These are phyloP conservation scores for Drosophila kurseongensis DNA, from an alignment of 1,140 invertebrate genomes.

Conservation along the genomic window DNA sequence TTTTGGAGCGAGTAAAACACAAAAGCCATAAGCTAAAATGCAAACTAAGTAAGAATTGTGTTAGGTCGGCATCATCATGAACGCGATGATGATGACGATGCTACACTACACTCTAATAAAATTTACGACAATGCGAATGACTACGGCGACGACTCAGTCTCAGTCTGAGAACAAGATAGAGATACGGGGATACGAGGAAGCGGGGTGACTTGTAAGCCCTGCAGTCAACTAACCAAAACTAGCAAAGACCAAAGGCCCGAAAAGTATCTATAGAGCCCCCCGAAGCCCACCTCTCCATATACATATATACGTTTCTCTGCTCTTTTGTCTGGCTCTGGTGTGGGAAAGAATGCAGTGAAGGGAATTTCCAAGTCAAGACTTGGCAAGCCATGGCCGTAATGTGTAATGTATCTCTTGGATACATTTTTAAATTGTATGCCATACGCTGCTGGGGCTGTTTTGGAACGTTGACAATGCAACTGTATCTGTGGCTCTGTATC, in stretches of 20 bases:
- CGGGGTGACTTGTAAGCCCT: conserved; percentile 47
- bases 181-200: not conserved
- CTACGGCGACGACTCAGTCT: conserved; percentile 55
- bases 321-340: conserved; percentile 57
- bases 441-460: conserved; percentile 59
- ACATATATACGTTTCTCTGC: conserved; percentile 15
- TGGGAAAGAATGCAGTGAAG: conserved; percentile 81
- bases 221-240: conserved; percentile 60
- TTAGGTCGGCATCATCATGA: conserved; percentile 51
- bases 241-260: conserved; percentile 58
- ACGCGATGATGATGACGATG: conserved; percentile 40
- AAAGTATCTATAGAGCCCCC: conserved; percentile 55
- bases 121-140: conserved; percentile 79
- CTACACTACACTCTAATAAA: conserved; percentile 73
- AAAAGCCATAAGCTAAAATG: conserved; percentile 66
- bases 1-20: conserved; percentile 37
- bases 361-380: conserved; percentile 78
- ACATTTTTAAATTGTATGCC: conserved; percentile 75
- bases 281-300: conserved; percentile 7
- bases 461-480: conserved; percentile 71
- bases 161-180: conserved; percentile 21
- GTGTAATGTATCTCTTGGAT: conserved; percentile 81
- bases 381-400: conserved; percentile 73
- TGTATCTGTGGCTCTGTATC: conserved; percentile 17
- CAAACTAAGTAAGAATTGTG: conserved; percentile 70